Conservation (phyloP, 2,113 vertebrate genomes). For the Engystomops pustulosus region DNA sequence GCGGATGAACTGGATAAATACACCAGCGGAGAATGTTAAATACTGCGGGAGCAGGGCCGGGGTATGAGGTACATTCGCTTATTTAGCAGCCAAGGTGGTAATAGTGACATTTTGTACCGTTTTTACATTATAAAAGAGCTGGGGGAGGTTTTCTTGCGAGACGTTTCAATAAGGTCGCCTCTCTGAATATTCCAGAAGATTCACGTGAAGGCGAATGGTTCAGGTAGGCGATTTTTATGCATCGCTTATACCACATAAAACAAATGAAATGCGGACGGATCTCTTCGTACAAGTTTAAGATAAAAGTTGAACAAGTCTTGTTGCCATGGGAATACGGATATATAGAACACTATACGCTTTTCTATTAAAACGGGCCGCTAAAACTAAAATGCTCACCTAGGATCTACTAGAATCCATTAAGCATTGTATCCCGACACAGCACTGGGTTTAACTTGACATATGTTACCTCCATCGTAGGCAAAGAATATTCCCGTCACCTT, state of each 20-base stretch:
- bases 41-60: background rate
- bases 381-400: background rate
- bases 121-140: background rate
- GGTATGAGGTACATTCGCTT: conserved; percentile 10
- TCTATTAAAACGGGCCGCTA: background rate
- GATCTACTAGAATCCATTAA: background rate
- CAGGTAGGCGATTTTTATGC: background rate
- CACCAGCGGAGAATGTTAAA: conserved; percentile 22
- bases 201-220: background rate
- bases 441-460: background rate
- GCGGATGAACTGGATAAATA: conserved; percentile 10
- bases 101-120: background rate
- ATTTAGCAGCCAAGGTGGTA: background rate
- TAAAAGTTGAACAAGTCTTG: background rate
- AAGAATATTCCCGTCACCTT: background rate
- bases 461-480: background rate
- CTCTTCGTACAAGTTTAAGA: background rate
- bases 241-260: conserved; percentile 3
- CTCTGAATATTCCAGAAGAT: background rate
- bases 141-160: background rate
- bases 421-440: background rate
- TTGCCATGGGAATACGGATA: background rate
- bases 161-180: background rate
- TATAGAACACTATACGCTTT: no score
- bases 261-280: conserved; percentile 1